phyloP scores from a whole-genome alignment of 2,113 vertebrate genomes.

The Melanostigma gelatinosum region DNA sequence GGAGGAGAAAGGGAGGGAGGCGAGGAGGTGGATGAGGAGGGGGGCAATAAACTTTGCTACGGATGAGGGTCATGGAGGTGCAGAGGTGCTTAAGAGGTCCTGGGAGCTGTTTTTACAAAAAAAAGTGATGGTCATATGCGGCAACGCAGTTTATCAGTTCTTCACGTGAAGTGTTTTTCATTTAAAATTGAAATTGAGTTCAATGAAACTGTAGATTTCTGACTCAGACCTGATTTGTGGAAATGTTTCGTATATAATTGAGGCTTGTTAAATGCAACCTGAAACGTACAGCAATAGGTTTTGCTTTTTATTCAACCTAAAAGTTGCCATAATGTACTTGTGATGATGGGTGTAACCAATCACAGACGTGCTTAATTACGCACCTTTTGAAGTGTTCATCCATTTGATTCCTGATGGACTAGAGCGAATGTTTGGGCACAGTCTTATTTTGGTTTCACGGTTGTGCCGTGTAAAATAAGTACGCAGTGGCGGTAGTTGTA shows the following conservation, averaged over 20 bases:
- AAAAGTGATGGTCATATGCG: slow-evolving; percentile 7
- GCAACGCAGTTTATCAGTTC: not conserved
- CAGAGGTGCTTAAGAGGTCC: slow-evolving; percentile 75
- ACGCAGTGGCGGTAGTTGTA: slow-evolving; percentile 8
- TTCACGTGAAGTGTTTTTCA: not conserved
- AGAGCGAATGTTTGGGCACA: slow-evolving; percentile 1
- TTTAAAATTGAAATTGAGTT: not conserved
- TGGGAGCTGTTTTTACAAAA: slow-evolving; percentile 60
- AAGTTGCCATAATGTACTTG: not conserved
- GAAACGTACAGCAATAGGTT: not conserved
- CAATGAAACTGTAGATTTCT: not conserved
- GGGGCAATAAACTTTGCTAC: slow-evolving; percentile 73
- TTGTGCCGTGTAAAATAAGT: slow-evolving; percentile 8
- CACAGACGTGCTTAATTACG: not conserved
- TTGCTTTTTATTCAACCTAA: not conserved
- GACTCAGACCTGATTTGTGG: not conserved
- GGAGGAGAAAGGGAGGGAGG: slow-evolving; percentile 66
- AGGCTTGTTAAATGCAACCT: not conserved
- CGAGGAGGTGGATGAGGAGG: slow-evolving; percentile 47
- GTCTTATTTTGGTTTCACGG: not conserved
- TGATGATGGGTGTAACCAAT: not conserved
- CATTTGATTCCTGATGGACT: not conserved
- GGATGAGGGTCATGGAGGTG: slow-evolving; percentile 73
- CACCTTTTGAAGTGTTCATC: not conserved
- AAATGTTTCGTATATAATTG: not conserved